Evolutionary conservation across 2,797 vertebrate species (phyloP).

Genomic region (Pipistrellus kuhlii): DNA sequence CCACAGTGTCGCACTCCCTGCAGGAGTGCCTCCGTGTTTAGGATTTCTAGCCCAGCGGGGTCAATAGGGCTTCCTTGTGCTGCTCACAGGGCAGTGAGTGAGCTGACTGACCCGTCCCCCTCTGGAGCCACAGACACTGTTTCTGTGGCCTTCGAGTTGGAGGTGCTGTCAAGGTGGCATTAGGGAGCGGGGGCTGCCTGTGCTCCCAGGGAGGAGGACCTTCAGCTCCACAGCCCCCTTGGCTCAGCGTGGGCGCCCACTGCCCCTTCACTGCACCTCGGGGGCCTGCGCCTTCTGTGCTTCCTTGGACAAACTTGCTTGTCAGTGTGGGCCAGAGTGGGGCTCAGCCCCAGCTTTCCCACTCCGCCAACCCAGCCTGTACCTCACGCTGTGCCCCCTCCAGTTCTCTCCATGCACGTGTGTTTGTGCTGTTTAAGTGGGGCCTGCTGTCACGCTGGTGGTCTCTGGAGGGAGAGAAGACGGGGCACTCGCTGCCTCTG

Average conservation of each 20-base stretch:
- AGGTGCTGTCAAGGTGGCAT: not conserved
- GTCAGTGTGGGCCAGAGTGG: not conserved
- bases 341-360: not conserved
- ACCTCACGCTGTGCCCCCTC: not conserved
- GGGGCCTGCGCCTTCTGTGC: not conserved
- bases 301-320: not conserved
- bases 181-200: not conserved
- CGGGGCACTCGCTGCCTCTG: not conserved
- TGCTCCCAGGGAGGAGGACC: too few relatives aligned
- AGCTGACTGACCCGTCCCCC: not conserved
- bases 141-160: not conserved
- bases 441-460: not conserved
- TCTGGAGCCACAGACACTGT: not conserved
- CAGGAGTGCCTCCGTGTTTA: not conserved
- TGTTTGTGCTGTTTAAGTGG: not conserved
- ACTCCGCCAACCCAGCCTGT: not conserved
- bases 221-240: accelerated
- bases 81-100: not conserved
- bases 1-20: not conserved
- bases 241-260: accelerated
- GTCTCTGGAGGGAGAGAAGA: not conserved
- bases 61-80: too few relatives aligned
- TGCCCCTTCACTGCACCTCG: not conserved
- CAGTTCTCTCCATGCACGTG: not conserved
- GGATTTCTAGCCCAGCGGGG: not conserved